Base-by-base conservation (phyloP, 2,888 invertebrate genomes). In the Tenthredo livida region DNA sequence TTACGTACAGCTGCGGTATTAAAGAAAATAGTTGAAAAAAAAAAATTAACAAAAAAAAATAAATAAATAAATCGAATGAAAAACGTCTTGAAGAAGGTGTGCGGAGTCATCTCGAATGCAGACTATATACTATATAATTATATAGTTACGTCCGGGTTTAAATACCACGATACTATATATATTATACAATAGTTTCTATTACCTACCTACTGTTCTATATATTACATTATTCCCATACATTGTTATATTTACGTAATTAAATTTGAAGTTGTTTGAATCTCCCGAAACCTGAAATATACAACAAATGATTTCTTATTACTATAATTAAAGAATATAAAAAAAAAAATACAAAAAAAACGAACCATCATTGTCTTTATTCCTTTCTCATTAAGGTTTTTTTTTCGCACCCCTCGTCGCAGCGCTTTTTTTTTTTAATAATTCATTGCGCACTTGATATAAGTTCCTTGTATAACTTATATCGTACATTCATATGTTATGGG, bases 201-300 rank as follows among this genome's bases (percentile, higher is more conserved):
- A 47, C 37, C 37, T 37, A 37, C n/a, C n/a, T n/a, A 29, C 47
- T 47, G 47, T 47, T 47, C 47, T 47, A 50, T 50, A 50, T 37
- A n/a, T 7, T 37, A 37, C 37, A 37, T 37, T 37, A 37, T 37
- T 37, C 37, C 37, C 37, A 37, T 37, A n/a, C n/a, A 37, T 54
- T 54, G 54, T 54, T 54, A 54, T 54, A 54, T 54, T 54, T 54
- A n/a, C n/a, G 54, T 54, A 54, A 54, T n/a, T 7, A n/a, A 54
- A 54, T 54, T 54, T 54, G n/a, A 54, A 54, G n/a, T 54, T 87
- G 78, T 87, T 88, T 85, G 84, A 82, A 87, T 84, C 86, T 89
- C 87, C 88, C 87, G 85, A 85, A 87, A 67, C 61, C 10, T 87
- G 87, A 89, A 89, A 89, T 90, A 89, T 90, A 89, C 89, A 90